Evolutionary conservation across 2,888 invertebrate genomes (phyloP).

Genomic region (Abrostola tripartita): DNA sequence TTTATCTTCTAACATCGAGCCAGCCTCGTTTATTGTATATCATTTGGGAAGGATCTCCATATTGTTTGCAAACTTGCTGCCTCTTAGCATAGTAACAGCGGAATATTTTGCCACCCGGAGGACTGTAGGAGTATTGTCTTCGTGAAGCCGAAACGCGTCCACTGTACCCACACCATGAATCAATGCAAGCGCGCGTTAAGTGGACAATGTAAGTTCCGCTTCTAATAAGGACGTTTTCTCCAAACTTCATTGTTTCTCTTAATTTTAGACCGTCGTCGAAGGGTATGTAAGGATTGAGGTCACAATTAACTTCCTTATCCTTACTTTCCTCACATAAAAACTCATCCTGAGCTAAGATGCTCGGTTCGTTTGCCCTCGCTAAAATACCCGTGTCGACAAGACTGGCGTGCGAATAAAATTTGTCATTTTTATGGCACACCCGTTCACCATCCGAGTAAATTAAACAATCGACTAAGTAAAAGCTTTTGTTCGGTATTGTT

Average conservation of each 20-base stretch:
- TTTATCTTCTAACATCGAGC: slow-evolving; percentile 16
- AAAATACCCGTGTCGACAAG: slow-evolving; percentile 75
- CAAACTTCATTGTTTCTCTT: slow-evolving; percentile 63
- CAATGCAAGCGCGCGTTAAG: slow-evolving; percentile 68
- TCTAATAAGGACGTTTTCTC: slow-evolving; percentile 72
- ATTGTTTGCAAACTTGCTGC: slow-evolving; percentile 78
- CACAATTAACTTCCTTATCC: slow-evolving; percentile 69
- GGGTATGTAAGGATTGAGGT: slow-evolving; percentile 73
- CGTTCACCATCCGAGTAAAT: slow-evolving; percentile 74
- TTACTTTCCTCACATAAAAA: slow-evolving; percentile 77
- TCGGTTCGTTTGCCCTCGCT: slow-evolving; percentile 71
- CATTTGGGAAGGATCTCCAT: slow-evolving; percentile 50
- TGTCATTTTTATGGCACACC: slow-evolving; percentile 76
- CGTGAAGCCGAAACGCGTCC: slow-evolving; percentile 62
- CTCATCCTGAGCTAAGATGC: slow-evolving; percentile 78
- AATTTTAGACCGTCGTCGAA: slow-evolving; percentile 65
- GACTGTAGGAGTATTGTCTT: slow-evolving; percentile 62
- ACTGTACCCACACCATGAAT: slow-evolving; percentile 76
- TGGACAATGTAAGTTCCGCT: slow-evolving; percentile 64
- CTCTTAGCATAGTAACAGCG: slow-evolving; percentile 77
- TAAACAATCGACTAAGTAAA: slow-evolving; percentile 80
- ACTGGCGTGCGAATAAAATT: slow-evolving; percentile 67
- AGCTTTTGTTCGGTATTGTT: slow-evolving; percentile 70
- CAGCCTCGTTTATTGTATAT: slow-evolving; percentile 63
- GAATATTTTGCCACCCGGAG: slow-evolving; percentile 77